Evolutionary conservation across 2,888 invertebrate genomes (phyloP).

Genomic region (Corythucha ciliata): DNA sequence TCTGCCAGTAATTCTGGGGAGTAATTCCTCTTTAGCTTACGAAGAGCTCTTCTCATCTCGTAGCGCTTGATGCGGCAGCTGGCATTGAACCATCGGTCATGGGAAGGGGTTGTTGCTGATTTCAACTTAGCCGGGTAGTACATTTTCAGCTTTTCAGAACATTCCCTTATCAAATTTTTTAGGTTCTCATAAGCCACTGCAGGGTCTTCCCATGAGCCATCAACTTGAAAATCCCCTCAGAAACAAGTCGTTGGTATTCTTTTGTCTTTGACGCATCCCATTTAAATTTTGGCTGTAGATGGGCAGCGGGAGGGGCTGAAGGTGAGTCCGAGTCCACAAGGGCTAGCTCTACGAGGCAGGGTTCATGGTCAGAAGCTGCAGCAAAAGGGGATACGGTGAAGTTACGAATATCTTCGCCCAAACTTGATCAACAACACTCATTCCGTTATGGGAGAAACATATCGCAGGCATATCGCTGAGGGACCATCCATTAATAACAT

Average conservation of each 20-base stretch:
- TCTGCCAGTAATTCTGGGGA: background rate
- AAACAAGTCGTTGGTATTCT: conserved; percentile 2
- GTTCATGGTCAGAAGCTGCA: background rate
- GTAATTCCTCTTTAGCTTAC: background rate
- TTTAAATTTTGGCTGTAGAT: background rate
- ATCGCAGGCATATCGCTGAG: background rate
- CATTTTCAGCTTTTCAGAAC: background rate
- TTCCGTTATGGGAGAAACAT: background rate
- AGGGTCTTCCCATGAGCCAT: background rate
- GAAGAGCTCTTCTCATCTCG: background rate
- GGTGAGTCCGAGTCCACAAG: background rate
- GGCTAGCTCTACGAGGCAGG: conserved; percentile 5
- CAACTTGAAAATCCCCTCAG: too few species aligned
- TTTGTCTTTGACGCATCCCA: background rate
- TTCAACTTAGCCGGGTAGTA: background rate
- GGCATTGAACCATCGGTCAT: conserved; percentile 6
- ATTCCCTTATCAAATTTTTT: background rate
- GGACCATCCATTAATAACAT: conserved; percentile 11
- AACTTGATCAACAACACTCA: conserved; percentile 10
- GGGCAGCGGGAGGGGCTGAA: background rate
- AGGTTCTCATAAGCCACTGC: background rate
- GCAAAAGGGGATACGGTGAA: background rate
- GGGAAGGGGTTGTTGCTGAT: background rate
- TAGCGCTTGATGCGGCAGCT: background rate
- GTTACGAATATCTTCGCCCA: conserved; percentile 6